Evolutionary conservation across 2,113 vertebrate species (phyloP).

Genomic region (Cyprinodon variegatus): DNA sequence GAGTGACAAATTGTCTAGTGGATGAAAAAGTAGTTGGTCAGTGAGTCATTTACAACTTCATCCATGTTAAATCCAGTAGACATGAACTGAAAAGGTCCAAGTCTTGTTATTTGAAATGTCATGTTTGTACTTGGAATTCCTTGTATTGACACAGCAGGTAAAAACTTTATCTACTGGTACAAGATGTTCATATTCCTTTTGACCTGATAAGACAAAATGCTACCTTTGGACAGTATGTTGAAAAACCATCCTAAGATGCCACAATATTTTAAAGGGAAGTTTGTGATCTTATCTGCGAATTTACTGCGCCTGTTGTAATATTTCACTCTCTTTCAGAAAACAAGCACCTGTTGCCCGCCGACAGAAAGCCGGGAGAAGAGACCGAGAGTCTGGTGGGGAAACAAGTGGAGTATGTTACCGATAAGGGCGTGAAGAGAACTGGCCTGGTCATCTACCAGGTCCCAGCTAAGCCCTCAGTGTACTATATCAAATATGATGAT

Average conservation of each 20-base stretch:
- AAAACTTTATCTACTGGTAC: neutral
- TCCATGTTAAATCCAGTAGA: neutral
- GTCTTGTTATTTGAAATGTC: neutral
- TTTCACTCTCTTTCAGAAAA: conserved; percentile 74
- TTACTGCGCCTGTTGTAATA: neutral
- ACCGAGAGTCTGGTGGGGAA: conserved; percentile 86
- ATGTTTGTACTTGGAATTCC: neutral
- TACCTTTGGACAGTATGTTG: neutral
- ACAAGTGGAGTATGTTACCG: conserved; percentile 86
- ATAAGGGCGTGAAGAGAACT: conserved; percentile 84
- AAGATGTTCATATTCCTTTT: neutral
- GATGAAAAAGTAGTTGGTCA: too few species aligned
- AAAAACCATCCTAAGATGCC: neutral
- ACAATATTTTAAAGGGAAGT: neutral
- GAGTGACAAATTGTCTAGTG: too few species aligned
- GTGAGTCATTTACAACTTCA: too few species aligned
- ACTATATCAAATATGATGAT: conserved; percentile 86
- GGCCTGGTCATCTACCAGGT: conserved; percentile 86
- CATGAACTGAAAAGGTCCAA: neutral
- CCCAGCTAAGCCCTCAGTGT: conserved; percentile 84
- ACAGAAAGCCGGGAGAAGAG: conserved; percentile 85
- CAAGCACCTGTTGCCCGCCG: conserved; percentile 84
- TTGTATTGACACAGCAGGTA: too few species aligned
- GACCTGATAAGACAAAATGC: neutral
- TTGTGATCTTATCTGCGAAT: conserved; percentile 2